Conservation (phyloP, 1,140 invertebrate species). For the Drosophila mojavensis region DNA sequence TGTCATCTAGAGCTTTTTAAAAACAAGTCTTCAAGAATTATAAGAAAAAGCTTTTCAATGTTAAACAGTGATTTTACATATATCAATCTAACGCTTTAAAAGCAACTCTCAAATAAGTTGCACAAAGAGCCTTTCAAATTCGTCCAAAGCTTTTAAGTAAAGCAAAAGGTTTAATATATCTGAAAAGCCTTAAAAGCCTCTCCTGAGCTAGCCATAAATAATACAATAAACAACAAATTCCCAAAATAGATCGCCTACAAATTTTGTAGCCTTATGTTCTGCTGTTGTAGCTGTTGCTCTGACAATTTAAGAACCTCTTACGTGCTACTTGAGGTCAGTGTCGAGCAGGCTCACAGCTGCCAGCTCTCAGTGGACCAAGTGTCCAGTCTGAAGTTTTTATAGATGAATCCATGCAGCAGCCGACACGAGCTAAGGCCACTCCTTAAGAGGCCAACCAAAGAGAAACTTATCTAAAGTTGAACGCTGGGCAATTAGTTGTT, state of each 20-base stretch:
- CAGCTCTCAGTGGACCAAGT: not conserved
- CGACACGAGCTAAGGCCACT: no score
- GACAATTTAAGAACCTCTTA: not conserved
- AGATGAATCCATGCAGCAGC: conserved; percentile 15
- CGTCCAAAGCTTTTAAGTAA: no score
- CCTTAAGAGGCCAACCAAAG: not conserved
- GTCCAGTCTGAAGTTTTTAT: not conserved
- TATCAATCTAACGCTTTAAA: not conserved
- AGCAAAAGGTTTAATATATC: no score
- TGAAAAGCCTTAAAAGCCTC: not conserved
- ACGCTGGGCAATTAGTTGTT: conserved; percentile 46
- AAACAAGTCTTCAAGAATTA: no score
- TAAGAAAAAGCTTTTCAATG: no score
- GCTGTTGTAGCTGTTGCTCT: not conserved
- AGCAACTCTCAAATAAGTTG: not conserved
- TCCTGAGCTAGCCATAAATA: no score
- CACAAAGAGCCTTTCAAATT: no score
- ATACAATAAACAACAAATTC: no score
- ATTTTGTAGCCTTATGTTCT: not conserved
- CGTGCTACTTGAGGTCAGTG: not conserved
- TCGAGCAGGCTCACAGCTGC: not conserved
- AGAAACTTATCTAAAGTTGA: conserved; percentile 47
- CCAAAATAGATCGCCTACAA: not conserved
- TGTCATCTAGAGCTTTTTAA: no score
- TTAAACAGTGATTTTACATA: no score